Conservation (phyloP, 2,113 vertebrate genomes). For the Pheucticus melanocephalus region DNA sequence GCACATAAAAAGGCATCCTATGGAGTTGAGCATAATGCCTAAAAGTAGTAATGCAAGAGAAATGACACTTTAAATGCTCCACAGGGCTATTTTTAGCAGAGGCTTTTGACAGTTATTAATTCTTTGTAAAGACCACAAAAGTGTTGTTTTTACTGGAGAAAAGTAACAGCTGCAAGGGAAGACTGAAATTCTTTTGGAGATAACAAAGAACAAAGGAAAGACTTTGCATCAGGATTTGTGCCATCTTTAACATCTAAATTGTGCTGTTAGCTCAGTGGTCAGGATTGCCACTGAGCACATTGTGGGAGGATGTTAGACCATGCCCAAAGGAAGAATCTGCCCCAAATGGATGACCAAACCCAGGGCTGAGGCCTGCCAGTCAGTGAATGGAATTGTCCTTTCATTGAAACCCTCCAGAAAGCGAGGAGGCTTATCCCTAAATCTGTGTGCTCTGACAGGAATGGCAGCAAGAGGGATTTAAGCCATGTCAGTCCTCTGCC, state of each 20-base stretch:
- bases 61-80: neutral
- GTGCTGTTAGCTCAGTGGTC: slow-evolving; percentile 5
- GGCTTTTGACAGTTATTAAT: neutral
- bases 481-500: neutral
- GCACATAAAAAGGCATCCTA: neutral
- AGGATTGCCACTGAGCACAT: neutral
- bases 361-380: neutral
- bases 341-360: neutral
- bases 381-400: neutral
- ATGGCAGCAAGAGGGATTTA: neutral
- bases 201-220: slow-evolving; percentile 43
- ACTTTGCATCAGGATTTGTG: slow-evolving; percentile 14
- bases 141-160: slow-evolving; percentile 19
- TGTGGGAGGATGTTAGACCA: neutral
- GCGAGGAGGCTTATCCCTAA: neutral
- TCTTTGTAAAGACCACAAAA: slow-evolving; percentile 10
- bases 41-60: neutral
- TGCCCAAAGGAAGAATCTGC: neutral
- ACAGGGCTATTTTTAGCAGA: neutral
- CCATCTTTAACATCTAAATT: slow-evolving; percentile 30
- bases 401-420: neutral
- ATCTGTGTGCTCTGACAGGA: neutral
- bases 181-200: slow-evolving; percentile 13
- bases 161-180: slow-evolving; percentile 49
- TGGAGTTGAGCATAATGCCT: neutral